Evolutionary conservation across 2,888 invertebrate species (phyloP).

Genomic region (Drosophila putrida): DNA sequence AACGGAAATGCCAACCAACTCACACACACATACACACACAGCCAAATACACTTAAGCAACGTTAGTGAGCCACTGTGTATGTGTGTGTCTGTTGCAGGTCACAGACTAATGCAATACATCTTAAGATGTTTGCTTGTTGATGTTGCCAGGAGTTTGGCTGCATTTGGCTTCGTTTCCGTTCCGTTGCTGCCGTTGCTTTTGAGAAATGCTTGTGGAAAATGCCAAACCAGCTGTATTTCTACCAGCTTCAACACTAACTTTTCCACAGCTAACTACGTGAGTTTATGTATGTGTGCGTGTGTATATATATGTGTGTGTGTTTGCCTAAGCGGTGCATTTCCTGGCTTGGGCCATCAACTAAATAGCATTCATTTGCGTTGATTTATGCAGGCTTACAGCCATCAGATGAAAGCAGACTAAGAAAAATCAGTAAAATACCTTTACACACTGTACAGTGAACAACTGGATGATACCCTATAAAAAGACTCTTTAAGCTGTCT

Average conservation of each 20-base stretch:
- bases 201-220: conserved; percentile 82
- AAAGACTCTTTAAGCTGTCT: neutral
- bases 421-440: conserved; percentile 25
- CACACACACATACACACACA: conserved; percentile 15
- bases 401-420: conserved; percentile 44
- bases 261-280: conserved; percentile 18
- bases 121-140: conserved; percentile 55
- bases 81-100: conserved; percentile 50
- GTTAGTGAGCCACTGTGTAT: too few species aligned
- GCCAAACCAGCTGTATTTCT: conserved; percentile 66
- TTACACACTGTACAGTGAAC: neutral
- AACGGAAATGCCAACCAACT: conserved; percentile 72
- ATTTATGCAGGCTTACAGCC: conserved; percentile 71
- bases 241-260: conserved; percentile 46
- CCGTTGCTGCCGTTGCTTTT: conserved; percentile 75
- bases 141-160: conserved; percentile 54
- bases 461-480: conserved; percentile 7
- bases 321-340: conserved; percentile 79
- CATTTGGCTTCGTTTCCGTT: conserved; percentile 79
- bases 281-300: conserved; percentile 20
- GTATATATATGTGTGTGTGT: conserved; percentile 39
- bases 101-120: conserved; percentile 72
- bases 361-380: conserved; percentile 83
- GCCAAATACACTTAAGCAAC: too few species aligned
- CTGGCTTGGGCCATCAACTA: conserved; percentile 75